Evolutionary conservation across 2,888 invertebrate genomes (phyloP).

Genomic region (Petrolisthes cinctipes): DNA sequence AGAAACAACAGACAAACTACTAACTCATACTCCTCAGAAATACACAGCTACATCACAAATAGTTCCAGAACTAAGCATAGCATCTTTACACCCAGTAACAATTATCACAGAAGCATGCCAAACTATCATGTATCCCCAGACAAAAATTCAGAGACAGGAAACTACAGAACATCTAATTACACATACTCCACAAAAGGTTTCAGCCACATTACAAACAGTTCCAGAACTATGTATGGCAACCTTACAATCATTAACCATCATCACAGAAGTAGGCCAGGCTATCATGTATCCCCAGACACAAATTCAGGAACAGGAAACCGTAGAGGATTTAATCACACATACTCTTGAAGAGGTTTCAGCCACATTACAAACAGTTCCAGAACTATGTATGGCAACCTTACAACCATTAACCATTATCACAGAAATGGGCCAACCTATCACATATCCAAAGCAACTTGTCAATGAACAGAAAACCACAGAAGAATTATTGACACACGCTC

Average conservation of each 20-base stretch:
- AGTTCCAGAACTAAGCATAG: not conserved
- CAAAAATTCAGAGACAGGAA: not conserved
- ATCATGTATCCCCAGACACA: conserved; percentile 5
- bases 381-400: not conserved
- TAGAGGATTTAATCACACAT: conserved; percentile 10
- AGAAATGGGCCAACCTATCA: conserved; percentile 15
- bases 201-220: conserved; percentile 17
- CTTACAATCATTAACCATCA: conserved; percentile 12
- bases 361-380: conserved; percentile 6
- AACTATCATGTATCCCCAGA: not conserved
- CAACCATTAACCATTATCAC: not conserved
- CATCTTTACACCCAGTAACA: not conserved
- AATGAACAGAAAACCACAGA: not conserved
- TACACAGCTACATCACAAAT: not conserved
- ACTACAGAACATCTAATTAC: conserved; percentile 14
- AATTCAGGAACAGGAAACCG: conserved; percentile 20
- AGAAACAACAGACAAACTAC: not conserved
- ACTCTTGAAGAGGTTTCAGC: not conserved
- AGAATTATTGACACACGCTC: conserved; percentile 17
- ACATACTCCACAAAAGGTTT: conserved; percentile 9
- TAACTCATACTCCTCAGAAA: not conserved
- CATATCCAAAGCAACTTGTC: not conserved
- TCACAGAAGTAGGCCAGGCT: conserved; percentile 24
- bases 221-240: conserved; percentile 22
- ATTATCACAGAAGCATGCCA: conserved; percentile 9